Base-by-base conservation (phyloP, 2,113 vertebrate species). In the Myrmophylax atrothorax region DNA sequence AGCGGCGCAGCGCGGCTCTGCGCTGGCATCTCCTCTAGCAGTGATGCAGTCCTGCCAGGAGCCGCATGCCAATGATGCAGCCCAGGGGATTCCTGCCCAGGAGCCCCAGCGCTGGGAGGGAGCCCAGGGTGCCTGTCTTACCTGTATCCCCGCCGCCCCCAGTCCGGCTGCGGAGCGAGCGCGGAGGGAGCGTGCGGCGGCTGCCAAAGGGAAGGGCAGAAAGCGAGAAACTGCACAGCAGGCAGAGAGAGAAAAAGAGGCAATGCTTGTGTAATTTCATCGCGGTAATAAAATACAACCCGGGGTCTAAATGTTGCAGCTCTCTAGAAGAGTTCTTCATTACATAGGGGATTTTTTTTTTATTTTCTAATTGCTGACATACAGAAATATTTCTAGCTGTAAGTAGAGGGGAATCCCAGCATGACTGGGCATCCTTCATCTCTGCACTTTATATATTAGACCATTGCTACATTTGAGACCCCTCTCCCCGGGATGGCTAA, bases 21-120 rank as follows among this genome's bases (percentile, higher is more conserved):
- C 91, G 33, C 79, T 20, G 94, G 97, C 94, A 97, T 95, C 95
- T 93, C 96, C 94, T 40, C 91, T 95, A 93, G 92, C 95, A 1
- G 55, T 78, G 97, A 96, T 97, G 96, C 93, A 84, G 95, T 80
- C 83, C 89, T 49, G 84, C 91, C 77, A 5, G 46, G 77, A 14
- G 24, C 84, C 80, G 96, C 95, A 69, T 69, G 95, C 82, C 87
- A 93, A 73, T 89, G 96, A 81, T 77, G 95, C 80, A 33, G 94
- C 74, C 64, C 76, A 53, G 88, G 94, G 63, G 83, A 95, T 97
- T 83, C 95, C 74, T 29, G 75, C 66, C 16, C 26, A 78, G 80
- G 73, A 68, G 49, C 40, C 70, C 77, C 82, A 26, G 83, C 44
- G 35, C 26, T 47, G 56, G 68, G 80, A 93, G 77, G 70, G 77